Evolutionary conservation across 2,797 vertebrate genomes (phyloP).

Genomic region (Sebastes oblongus): DNA sequence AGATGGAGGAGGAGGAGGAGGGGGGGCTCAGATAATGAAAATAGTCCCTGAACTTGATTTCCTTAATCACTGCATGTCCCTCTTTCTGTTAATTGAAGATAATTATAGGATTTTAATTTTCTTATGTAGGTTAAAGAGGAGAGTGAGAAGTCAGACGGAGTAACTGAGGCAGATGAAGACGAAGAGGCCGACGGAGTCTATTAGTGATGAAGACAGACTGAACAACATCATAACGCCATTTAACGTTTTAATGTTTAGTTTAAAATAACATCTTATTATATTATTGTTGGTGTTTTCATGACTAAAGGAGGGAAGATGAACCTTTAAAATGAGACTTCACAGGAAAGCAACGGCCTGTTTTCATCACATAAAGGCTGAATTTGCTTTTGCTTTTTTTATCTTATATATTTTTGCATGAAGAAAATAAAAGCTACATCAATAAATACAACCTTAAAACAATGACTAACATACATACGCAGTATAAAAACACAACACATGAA

Average conservation of each 20-base stretch:
- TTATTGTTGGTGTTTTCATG: not conserved
- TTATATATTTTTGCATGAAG: not conserved
- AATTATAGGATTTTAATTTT: conserved; percentile 89
- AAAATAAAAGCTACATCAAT: not conserved
- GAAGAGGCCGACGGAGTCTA: conserved; percentile 45
- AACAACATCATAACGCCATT: not conserved
- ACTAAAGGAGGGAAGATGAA: rapidly evolving
- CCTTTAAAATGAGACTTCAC: not conserved
- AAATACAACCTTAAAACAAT: no score
- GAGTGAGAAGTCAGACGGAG: conserved; percentile 75
- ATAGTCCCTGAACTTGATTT: conserved; percentile 83
- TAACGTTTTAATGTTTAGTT: not conserved
- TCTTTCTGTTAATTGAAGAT: conserved; percentile 86
- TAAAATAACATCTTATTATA: not conserved
- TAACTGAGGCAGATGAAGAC: conserved; percentile 74
- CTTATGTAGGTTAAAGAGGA: conserved; percentile 86
- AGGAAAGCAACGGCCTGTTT: not conserved
- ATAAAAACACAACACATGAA: not conserved
- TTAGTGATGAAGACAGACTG: conserved; percentile 5
- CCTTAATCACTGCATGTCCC: conserved; percentile 86
- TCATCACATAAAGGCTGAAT: not conserved
- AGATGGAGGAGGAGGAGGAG: not conserved
- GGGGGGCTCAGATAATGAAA: conserved; percentile 75
- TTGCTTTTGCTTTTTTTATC: not conserved
- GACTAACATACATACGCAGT: not conserved